phyloP scores from a whole-genome alignment of 2,888 invertebrate species.

The Cremastobaeus sp. region DNA sequence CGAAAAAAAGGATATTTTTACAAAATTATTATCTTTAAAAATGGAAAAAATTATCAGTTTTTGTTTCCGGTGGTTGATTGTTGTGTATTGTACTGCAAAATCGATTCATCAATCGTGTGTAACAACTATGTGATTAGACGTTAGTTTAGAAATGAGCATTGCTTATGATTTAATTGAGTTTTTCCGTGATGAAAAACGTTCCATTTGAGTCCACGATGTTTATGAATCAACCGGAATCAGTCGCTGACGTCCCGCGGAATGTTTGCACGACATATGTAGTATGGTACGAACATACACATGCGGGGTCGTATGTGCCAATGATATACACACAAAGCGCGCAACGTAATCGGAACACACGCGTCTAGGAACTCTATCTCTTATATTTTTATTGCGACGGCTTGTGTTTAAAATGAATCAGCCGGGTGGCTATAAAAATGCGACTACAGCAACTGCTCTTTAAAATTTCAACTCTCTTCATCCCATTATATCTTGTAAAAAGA shows the following conservation, averaged over 20 bases:
- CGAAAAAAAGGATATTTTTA: too few species aligned
- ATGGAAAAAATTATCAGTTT: too few species aligned
- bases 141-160: too few species aligned
- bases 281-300: constrained; percentile 19
- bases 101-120: too few species aligned
- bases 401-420: constrained; percentile 23
- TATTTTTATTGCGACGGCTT: constrained; percentile 15
- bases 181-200: constrained; percentile 1
- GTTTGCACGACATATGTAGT: constrained; percentile 60
- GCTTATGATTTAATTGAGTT: too few species aligned
- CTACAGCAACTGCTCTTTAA: too few species aligned
- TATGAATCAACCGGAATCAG: constrained; percentile 64
- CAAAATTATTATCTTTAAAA: too few species aligned
- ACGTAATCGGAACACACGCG: constrained; percentile 36
- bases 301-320: constrained; percentile 39
- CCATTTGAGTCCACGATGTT: constrained; percentile 33
- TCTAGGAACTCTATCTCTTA: constrained; percentile 30
- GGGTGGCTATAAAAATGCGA: constrained; percentile 11
- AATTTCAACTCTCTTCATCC: too few species aligned
- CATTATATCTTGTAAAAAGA: too few species aligned
- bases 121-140: too few species aligned
- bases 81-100: too few species aligned
- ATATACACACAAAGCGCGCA: constrained; percentile 28
- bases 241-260: constrained; percentile 65
- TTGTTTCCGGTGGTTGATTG: too few species aligned